Conservation (phyloP, 1,140 invertebrate genomes). For the Drosophila bipectinata region DNA sequence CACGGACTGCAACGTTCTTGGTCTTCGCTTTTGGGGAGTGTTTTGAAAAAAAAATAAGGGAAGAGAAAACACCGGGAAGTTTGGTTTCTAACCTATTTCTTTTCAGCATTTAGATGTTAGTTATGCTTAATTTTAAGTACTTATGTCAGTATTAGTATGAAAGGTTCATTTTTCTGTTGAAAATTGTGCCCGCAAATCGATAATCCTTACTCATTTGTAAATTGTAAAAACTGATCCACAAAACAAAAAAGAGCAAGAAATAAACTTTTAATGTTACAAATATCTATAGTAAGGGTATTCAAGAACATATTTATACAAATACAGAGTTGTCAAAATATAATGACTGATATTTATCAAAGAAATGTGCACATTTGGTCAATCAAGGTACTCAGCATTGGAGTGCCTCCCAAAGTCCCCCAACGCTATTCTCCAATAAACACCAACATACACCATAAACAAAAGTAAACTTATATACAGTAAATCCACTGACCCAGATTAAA, state of each 20-base stretch:
- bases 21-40: slow-evolving; percentile 13
- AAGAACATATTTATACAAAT: slow-evolving; percentile 30
- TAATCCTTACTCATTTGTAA: slow-evolving; percentile 66
- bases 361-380: slow-evolving; percentile 44
- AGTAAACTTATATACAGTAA: slow-evolving; percentile 17
- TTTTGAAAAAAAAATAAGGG: background rate
- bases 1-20: background rate
- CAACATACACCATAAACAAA: slow-evolving; percentile 32
- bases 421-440: background rate
- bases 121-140: slow-evolving; percentile 62
- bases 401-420: slow-evolving; percentile 19
- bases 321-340: slow-evolving; percentile 48
- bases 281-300: slow-evolving; percentile 37
- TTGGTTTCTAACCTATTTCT: slow-evolving; percentile 56
- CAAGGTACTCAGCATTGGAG: slow-evolving; percentile 13
- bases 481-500: slow-evolving; percentile 47
- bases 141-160: slow-evolving; percentile 69
- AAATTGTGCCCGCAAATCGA: slow-evolving; percentile 45
- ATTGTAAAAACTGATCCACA: slow-evolving; percentile 60
- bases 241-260: slow-evolving; percentile 43
- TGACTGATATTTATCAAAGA: slow-evolving; percentile 65
- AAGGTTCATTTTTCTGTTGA: slow-evolving; percentile 43
- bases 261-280: slow-evolving; percentile 73
- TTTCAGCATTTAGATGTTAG: slow-evolving; percentile 67
- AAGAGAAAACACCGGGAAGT: slow-evolving; percentile 52